Base-by-base conservation (phyloP, 2,888 invertebrate species). In the Drosophila vallismaia region DNA sequence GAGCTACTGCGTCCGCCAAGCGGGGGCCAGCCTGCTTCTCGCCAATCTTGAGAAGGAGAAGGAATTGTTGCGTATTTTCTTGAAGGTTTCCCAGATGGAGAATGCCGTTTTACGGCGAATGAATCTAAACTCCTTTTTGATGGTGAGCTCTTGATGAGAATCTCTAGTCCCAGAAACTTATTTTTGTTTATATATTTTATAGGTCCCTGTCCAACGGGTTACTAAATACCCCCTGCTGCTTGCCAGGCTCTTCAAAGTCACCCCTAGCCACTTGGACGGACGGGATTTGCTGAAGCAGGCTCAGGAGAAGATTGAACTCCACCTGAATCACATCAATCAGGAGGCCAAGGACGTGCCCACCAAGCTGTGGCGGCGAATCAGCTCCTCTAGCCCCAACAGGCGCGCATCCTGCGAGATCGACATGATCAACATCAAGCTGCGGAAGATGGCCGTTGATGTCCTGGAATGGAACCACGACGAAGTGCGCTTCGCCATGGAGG, bases 61-160 rank as follows among this genome's bases (percentile, higher is more conserved):
- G 91, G 98, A 98, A 91, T 93, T 98, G 60, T 93, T 98, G 78
- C 93, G 97, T 91, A 97, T 98, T 92, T 99, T 98, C 92, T 93
- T 99, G 66, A 95, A 97, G 91, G 98, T 98, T 64, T 98, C 98
- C 38, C 98, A 98, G 93, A 97, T 98, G 96, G 98, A 98, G 92
- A 98, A 98, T 91, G 94, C 96, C 19, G 95, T 97, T 73, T 92
- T 98, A 79, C 93, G 98, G 80, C 94, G 98, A 83, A 98, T 98
- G 98, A 98, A 98, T 91, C 93, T 99, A 50, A 97, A 98, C 92
- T 98, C 98, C n/a, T 99, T 98, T 92, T 94, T 98, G 59, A 98
- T 98, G 98, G 98, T 97, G 91, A 92, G 92, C 3, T 26, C 26
- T 28, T 24, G 36, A 26, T 31, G 6, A 0, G 10, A 3, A 24